phyloP scores from a whole-genome alignment of 1,140 invertebrate species.

The Drosophila pseudoobscura region DNA sequence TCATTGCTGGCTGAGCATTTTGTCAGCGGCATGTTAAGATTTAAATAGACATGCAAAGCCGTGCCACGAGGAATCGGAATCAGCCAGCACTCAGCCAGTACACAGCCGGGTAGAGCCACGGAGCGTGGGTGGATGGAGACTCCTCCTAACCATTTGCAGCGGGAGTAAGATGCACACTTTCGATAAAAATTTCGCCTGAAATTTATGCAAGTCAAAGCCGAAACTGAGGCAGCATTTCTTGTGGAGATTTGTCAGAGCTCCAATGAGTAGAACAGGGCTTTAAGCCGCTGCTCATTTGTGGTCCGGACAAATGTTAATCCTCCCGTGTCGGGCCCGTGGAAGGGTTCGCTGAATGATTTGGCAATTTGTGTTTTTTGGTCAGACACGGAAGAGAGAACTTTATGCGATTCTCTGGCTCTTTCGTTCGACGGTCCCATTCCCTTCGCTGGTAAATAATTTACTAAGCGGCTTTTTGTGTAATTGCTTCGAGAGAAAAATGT shows the following conservation, averaged over 20 bases:
- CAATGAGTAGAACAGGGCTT: not conserved
- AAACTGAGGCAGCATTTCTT: slow-evolving; percentile 49
- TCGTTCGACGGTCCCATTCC: slow-evolving; percentile 1
- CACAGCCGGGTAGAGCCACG: slow-evolving; percentile 7
- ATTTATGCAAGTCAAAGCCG: slow-evolving; percentile 62
- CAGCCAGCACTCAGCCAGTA: not conserved
- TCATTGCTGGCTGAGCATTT: slow-evolving; percentile 73
- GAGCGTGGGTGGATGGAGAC: slow-evolving; percentile 29
- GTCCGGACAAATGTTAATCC: slow-evolving; percentile 55
- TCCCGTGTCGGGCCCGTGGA: slow-evolving; percentile 35
- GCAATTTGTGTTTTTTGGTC: slow-evolving; percentile 57
- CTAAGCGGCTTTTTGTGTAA: slow-evolving; percentile 77
- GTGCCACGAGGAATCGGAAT: slow-evolving; percentile 18
- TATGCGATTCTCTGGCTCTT: slow-evolving; percentile 32
- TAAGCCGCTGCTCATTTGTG: slow-evolving; percentile 27
- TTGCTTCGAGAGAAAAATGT: slow-evolving; percentile 58
- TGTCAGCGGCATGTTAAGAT: slow-evolving; percentile 77
- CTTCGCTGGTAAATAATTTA: slow-evolving; percentile 51
- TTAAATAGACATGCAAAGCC: slow-evolving; percentile 70
- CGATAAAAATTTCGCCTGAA: slow-evolving; percentile 63
- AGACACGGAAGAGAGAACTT: slow-evolving; percentile 17
- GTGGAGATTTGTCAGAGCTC: slow-evolving; percentile 43
- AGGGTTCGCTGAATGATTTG: slow-evolving; percentile 66
- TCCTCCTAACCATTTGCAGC: slow-evolving; percentile 55
- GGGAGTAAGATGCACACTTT: slow-evolving; percentile 74